Evolutionary conservation across 2,888 invertebrate genomes (phyloP).

Genomic region (Neocrepidodera transversa): DNA sequence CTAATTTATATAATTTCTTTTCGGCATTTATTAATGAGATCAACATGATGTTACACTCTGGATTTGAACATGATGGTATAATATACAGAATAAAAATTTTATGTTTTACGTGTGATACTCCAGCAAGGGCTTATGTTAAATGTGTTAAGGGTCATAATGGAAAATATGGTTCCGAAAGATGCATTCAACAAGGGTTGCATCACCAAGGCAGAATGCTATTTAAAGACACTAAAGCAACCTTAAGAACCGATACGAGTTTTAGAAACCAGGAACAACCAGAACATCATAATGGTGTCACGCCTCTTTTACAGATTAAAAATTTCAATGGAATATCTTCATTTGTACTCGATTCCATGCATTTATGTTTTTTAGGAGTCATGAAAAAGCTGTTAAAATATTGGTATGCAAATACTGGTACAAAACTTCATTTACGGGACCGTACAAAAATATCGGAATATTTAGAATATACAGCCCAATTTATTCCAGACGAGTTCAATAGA

Average conservation of each 20-base stretch:
- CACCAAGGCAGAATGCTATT: too few species aligned
- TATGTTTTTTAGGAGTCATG: slow-evolving; percentile 29
- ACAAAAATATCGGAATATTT: slow-evolving; percentile 2
- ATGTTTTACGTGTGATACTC: slow-evolving; percentile 35
- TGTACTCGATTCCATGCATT: slow-evolving; percentile 34
- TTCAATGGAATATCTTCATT: slow-evolving; percentile 16
- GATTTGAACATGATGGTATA: neutral
- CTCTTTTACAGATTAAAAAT: neutral
- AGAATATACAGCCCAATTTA: too few species aligned
- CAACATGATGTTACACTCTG: neutral
- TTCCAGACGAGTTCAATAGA: slow-evolving; percentile 11
- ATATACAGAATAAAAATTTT: slow-evolving; percentile 20
- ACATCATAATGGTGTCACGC: slow-evolving; percentile 11
- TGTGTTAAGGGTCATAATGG: slow-evolving; percentile 30
- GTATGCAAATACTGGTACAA: slow-evolving; percentile 20
- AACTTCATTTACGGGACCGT: slow-evolving; percentile 16
- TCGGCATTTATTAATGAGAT: slow-evolving; percentile 31
- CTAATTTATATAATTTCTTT: slow-evolving; percentile 28
- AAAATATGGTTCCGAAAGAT: slow-evolving; percentile 34
- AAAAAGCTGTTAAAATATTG: too few species aligned
- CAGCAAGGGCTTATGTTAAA: slow-evolving; percentile 32
- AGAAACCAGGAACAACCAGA: neutral
- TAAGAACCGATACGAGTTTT: neutral
- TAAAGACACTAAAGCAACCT: slow-evolving; percentile 11
- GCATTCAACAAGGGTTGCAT: too few species aligned